Evolutionary conservation across 92 coral and sea anemone species (phyloP).

Genomic region (Porites evermanni): DNA sequence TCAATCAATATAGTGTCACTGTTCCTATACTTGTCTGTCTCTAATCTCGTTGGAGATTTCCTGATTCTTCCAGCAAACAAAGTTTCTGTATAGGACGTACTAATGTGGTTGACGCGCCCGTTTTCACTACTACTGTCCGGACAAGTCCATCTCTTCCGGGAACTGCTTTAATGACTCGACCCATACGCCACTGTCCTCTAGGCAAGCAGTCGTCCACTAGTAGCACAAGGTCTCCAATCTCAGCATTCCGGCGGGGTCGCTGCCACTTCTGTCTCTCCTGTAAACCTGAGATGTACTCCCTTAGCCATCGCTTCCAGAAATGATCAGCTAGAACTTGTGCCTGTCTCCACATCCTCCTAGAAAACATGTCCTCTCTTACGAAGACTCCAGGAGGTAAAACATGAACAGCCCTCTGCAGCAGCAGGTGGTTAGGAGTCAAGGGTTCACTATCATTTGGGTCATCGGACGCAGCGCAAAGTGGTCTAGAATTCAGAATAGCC

Average conservation of each 20-base stretch:
- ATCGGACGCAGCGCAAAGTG: slow-evolving; percentile 61
- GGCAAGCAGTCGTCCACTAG: slow-evolving; percentile 37
- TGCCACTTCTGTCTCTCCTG: slow-evolving; percentile 62
- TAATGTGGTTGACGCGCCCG: slow-evolving; percentile 6
- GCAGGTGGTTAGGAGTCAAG: slow-evolving; percentile 64
- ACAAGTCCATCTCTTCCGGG: slow-evolving; percentile 51
- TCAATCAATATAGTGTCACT: slow-evolving; percentile 2
- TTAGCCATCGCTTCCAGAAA: slow-evolving; percentile 65
- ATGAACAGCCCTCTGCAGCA: slow-evolving; percentile 40
- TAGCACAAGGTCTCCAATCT: slow-evolving; percentile 53
- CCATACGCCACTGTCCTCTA: slow-evolving; percentile 46
- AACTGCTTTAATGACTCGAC: slow-evolving; percentile 19
- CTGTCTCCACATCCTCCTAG: slow-evolving; percentile 62
- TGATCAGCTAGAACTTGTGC: slow-evolving; percentile 53
- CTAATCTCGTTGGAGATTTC: slow-evolving; percentile 5
- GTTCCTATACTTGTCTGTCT: background rate
- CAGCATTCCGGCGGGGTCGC: slow-evolving; percentile 41
- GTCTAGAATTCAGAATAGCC: slow-evolving; percentile 52
- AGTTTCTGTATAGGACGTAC: slow-evolving; percentile 21
- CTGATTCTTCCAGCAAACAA: slow-evolving; percentile 5
- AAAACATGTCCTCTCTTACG: slow-evolving; percentile 39
- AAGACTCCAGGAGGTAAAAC: slow-evolving; percentile 60
- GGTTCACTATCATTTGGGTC: slow-evolving; percentile 56
- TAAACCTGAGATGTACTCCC: slow-evolving; percentile 67
- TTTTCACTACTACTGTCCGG: slow-evolving; percentile 53